Percentiles rank a stretch among this genome's conserved stretches.
These are phyloP conservation scores for Thymallus thymallus DNA, from an alignment of 2,113 vertebrate genomes.

Conservation along the genomic window DNA sequence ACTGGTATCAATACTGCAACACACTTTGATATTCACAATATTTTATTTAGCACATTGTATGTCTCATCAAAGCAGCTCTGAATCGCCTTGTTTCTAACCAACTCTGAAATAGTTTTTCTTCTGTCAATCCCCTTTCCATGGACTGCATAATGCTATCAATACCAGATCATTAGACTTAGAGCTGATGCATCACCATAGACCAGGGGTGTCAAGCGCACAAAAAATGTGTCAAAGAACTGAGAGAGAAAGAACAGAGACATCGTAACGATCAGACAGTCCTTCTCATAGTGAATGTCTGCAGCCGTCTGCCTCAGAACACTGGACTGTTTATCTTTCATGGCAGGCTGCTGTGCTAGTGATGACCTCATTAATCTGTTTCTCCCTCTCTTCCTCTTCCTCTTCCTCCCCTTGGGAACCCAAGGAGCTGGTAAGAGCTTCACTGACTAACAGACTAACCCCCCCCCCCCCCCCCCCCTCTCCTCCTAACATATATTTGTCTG, in stretches of 20 bases:
- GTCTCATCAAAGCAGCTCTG: too few relatives aligned
- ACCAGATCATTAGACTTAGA: background rate
- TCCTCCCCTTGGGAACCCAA: slow-evolving; percentile 83
- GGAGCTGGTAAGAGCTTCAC: slow-evolving; percentile 92
- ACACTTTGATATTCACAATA: background rate
- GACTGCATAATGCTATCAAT: background rate
- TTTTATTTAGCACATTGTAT: background rate
- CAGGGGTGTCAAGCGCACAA: too few relatives aligned
- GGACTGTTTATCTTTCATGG: slow-evolving; percentile 67
- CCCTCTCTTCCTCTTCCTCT: slow-evolving; percentile 51
- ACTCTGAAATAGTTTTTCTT: too few relatives aligned
- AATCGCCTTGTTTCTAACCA: background rate
- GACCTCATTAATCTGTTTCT: slow-evolving; percentile 83
- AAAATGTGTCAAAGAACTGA: too few relatives aligned
- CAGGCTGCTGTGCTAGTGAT: slow-evolving; percentile 75
- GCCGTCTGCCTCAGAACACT: slow-evolving; percentile 52
- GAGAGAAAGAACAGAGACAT: slow-evolving; percentile 28
- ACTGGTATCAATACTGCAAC: background rate
- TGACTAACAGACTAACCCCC: slow-evolving; percentile 37
- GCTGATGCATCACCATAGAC: too few relatives aligned
- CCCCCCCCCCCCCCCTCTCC: slow-evolving; percentile 31
- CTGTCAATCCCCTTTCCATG: background rate
- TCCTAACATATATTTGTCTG: slow-evolving; percentile 38
- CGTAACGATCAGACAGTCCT: background rate
- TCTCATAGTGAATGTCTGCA: too few relatives aligned